phyloP scores from a whole-genome alignment of 2,888 invertebrate species.

The Sclerodermus sp. region DNA sequence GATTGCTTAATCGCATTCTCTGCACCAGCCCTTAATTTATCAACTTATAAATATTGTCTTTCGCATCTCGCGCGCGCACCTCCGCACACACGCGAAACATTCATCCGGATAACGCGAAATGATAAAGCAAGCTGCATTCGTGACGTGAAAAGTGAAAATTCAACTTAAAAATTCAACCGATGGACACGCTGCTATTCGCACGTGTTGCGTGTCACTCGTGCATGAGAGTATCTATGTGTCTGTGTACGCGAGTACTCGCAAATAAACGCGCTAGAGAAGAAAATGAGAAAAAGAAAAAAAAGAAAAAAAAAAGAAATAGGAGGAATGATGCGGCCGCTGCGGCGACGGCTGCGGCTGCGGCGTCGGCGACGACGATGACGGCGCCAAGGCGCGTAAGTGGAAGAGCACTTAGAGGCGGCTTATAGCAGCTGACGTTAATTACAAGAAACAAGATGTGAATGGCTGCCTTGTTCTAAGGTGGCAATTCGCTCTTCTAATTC shows the following conservation, averaged over 20 bases:
- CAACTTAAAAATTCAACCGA: neutral
- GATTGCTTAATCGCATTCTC: neutral
- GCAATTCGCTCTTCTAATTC: conserved; percentile 23
- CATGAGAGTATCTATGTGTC: too few relatives aligned
- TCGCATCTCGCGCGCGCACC: neutral
- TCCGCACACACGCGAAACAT: neutral
- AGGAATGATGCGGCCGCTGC: neutral
- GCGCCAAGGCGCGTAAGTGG: conserved; percentile 43
- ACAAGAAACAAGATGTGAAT: conserved; percentile 47
- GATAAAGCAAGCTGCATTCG: neutral
- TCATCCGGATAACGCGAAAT: neutral
- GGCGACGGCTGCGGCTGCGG: conserved; percentile 28
- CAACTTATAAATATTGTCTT: too few relatives aligned
- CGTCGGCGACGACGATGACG: conserved; percentile 18
- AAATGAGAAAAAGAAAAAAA: too few relatives aligned
- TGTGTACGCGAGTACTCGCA: too few relatives aligned
- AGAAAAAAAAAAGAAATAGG: too few relatives aligned
- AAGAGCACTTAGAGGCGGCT: conserved; percentile 34
- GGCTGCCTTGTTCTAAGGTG: conserved; percentile 52
- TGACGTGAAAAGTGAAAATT: neutral
- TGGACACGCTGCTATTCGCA: neutral
- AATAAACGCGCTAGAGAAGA: too few relatives aligned
- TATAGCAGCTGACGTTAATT: conserved; percentile 53
- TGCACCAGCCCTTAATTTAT: too few relatives aligned
- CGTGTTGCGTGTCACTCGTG: too few relatives aligned